A percentile compares a stretch with the other conserved stretches of the same genome.
Evolutionary conservation across 2,888 invertebrate genomes (phyloP).

Genomic region (Melitaea athalia): DNA sequence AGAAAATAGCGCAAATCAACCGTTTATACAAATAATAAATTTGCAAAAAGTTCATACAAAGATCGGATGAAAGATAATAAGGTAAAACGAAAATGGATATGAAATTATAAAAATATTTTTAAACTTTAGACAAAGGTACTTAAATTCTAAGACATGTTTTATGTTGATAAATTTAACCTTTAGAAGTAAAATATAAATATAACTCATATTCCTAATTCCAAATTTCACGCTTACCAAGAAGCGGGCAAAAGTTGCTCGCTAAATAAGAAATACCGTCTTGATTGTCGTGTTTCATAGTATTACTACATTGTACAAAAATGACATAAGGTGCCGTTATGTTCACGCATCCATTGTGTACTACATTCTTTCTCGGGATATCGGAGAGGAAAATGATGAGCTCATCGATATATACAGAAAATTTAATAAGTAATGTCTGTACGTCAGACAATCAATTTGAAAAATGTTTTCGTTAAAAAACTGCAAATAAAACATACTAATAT

Average conservation of each 20-base stretch:
- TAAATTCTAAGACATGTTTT: too few species aligned
- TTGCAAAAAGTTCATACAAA: too few species aligned
- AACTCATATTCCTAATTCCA: too few species aligned
- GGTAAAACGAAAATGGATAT: too few species aligned
- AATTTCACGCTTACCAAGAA: too few species aligned
- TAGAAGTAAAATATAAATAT: too few species aligned
- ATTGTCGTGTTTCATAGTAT: constrained; percentile 54
- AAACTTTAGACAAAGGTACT: too few species aligned
- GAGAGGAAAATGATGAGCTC: constrained; percentile 3
- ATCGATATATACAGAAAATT: not conserved
- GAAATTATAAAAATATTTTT: too few species aligned
- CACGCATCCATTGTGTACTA: constrained; percentile 59
- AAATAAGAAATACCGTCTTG: constrained; percentile 66
- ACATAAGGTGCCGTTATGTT: constrained; percentile 47
- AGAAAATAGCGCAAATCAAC: too few species aligned
- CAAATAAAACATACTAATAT: not conserved
- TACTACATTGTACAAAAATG: constrained; percentile 50
- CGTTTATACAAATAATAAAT: too few species aligned
- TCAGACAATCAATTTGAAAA: not conserved
- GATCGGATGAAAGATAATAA: too few species aligned
- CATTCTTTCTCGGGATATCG: constrained; percentile 48
- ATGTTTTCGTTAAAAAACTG: not conserved
- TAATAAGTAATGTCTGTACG: constrained; percentile 4
- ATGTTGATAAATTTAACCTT: too few species aligned
- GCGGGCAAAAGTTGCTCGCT: constrained; percentile 41